A percentile compares a stretch with the other conserved stretches of the same genome.
Conservation (phyloP, 2,113 vertebrate species). For the Anoura caudifer region DNA sequence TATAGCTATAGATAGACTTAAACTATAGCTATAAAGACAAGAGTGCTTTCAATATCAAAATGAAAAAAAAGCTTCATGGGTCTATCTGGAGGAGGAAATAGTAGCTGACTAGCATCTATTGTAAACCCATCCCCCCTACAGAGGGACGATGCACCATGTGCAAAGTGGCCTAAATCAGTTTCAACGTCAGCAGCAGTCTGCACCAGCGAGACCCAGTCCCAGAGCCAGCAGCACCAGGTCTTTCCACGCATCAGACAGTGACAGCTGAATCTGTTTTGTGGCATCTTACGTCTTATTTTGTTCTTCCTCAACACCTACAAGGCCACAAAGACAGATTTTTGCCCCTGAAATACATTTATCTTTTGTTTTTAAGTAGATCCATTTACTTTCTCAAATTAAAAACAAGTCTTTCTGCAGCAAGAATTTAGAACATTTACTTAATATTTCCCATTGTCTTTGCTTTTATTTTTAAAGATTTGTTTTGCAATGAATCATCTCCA, state of each 20-base stretch:
- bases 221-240: constrained; percentile 23
- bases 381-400: constrained; percentile 51
- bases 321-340: constrained; percentile 45
- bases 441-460: neutral
- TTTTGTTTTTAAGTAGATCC: constrained; percentile 43
- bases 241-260: neutral
- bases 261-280: constrained; percentile 44
- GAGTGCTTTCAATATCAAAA: constrained; percentile 31
- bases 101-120: constrained; percentile 5
- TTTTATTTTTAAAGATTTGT: constrained; percentile 31
- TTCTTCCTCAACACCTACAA: neutral
- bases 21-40: neutral
- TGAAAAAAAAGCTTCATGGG: neutral
- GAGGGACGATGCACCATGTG: neutral
- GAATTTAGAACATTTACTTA: neutral
- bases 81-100: neutral
- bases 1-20: neutral
- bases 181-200: constrained; percentile 17
- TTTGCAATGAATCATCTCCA: neutral
- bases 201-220: neutral
- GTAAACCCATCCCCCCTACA: neutral
- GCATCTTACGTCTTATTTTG: neutral
- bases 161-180: constrained; percentile 1
- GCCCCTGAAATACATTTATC: constrained; percentile 52
- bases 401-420: constrained; percentile 21